Evolutionary conservation across 2,797 vertebrate genomes (phyloP).

Genomic region (Rhinophrynus dorsalis): DNA sequence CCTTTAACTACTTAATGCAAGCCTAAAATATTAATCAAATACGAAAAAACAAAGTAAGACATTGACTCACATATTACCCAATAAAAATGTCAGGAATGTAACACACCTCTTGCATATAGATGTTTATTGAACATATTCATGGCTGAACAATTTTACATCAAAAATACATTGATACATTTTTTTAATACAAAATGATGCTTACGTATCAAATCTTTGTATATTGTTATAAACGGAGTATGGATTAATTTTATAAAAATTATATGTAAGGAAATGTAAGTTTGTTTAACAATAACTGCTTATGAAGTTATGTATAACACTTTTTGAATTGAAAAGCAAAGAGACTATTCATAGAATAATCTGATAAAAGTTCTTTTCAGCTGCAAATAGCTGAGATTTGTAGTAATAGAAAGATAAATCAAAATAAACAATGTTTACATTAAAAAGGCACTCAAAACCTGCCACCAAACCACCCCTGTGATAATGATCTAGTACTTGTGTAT

Average conservation of each 20-base stretch:
- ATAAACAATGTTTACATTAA: constrained; percentile 3
- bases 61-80: background rate
- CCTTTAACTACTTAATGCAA: background rate
- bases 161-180: constrained; percentile 33
- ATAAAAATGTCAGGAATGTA: too few relatives aligned
- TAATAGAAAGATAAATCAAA: constrained; percentile 16
- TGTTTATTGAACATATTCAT: constrained; percentile 34
- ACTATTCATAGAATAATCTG: constrained; percentile 65
- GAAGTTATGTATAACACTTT: constrained; percentile 9
- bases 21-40: too few relatives aligned
- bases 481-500: background rate
- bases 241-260: constrained; percentile 51
- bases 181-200: constrained; percentile 29
- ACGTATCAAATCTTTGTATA: constrained; percentile 19
- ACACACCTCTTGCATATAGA: background rate
- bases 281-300: constrained; percentile 18
- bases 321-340: constrained; percentile 24
- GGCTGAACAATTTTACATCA: constrained; percentile 18
- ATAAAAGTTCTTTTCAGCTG: constrained; percentile 52
- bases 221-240: constrained; percentile 14
- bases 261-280: constrained; percentile 16
- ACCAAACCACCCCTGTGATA: background rate
- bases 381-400: constrained; percentile 48
- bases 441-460: background rate
- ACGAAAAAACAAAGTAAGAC: too few relatives aligned